These are phyloP conservation scores for Pleuronectes platessa DNA, from an alignment of 2,113 vertebrate species.

Conservation along the genomic window DNA sequence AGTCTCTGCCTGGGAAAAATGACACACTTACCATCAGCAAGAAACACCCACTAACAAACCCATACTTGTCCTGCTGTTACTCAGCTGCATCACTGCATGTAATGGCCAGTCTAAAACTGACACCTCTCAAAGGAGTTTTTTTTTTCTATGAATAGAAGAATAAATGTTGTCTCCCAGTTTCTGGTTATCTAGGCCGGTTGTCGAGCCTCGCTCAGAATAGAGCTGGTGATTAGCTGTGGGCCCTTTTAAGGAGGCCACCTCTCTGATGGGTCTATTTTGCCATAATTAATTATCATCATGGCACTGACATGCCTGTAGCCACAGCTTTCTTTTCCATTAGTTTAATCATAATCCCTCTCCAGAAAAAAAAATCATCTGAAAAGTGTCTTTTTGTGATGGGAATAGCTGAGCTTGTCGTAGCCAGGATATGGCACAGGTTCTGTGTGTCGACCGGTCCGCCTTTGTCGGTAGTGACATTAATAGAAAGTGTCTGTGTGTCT, in stretches of 20 bases:
- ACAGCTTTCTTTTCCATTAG: slow-evolving; percentile 34
- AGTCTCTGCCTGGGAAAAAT: slow-evolving; percentile 24
- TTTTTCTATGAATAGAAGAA: slow-evolving; percentile 53
- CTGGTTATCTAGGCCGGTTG: slow-evolving; percentile 74
- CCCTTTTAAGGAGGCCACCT: slow-evolving; percentile 73
- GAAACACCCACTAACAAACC: slow-evolving; percentile 29
- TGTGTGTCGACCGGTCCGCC: slow-evolving; percentile 14
- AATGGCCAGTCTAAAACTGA: slow-evolving; percentile 45
- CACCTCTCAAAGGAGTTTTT: slow-evolving; percentile 28
- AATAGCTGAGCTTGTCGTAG: slow-evolving; percentile 2
- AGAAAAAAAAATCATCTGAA: slow-evolving; percentile 10
- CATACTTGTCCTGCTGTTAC: slow-evolving; percentile 18
- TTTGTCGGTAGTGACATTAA: slow-evolving; percentile 48
- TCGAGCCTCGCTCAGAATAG: slow-evolving; percentile 59
- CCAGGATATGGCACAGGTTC: not conserved
- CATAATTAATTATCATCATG: slow-evolving; percentile 75
- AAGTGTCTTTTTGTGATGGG: slow-evolving; percentile 18
- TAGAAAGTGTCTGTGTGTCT: slow-evolving; percentile 47
- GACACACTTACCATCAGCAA: slow-evolving; percentile 23
- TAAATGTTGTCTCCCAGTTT: slow-evolving; percentile 57
- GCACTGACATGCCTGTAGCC: slow-evolving; percentile 46
- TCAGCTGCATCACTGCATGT: slow-evolving; percentile 4
- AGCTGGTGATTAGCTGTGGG: slow-evolving; percentile 69
- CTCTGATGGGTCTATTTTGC: slow-evolving; percentile 71
- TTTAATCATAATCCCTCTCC: slow-evolving; percentile 40